Conservation (phyloP, 1,140 invertebrate genomes). For the Chironomus striatipennis region DNA sequence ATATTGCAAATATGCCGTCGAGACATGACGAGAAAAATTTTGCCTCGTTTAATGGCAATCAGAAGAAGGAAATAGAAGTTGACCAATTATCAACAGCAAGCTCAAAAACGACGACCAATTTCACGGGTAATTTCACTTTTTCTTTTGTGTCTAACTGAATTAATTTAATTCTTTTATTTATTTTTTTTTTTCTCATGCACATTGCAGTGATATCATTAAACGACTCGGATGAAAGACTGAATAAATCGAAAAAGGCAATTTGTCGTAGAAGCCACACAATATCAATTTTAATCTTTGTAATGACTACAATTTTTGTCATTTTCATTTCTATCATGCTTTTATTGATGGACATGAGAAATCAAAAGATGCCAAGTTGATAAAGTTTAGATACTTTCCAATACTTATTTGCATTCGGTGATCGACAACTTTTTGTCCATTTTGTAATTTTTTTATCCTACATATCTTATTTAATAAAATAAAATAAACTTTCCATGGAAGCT, state of each 20-base stretch:
- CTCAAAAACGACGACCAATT: not conserved
- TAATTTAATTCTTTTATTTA: not conserved
- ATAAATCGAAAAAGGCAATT: not conserved
- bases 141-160: not conserved
- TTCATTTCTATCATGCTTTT: not conserved
- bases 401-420: too few species aligned
- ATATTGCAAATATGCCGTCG: not conserved
- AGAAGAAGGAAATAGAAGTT: not conserved
- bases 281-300: conserved; percentile 9
- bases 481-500: too few species aligned
- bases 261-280: not conserved
- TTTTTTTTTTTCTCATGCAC: not conserved
- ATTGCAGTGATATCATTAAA: not conserved
- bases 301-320: not conserved
- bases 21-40: not conserved
- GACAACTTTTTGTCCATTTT: too few species aligned
- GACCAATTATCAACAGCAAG: conserved; percentile 11
- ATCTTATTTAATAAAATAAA: too few species aligned
- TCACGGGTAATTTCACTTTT: conserved; percentile 4
- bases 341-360: conserved; percentile 7
- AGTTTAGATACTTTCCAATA: too few species aligned
- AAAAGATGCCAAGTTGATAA: not conserved
- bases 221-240: not conserved
- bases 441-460: too few species aligned
- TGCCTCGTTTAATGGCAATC: not conserved